Conservation (phyloP, 2,888 invertebrate genomes). For the Pachydiplax longipennis region DNA sequence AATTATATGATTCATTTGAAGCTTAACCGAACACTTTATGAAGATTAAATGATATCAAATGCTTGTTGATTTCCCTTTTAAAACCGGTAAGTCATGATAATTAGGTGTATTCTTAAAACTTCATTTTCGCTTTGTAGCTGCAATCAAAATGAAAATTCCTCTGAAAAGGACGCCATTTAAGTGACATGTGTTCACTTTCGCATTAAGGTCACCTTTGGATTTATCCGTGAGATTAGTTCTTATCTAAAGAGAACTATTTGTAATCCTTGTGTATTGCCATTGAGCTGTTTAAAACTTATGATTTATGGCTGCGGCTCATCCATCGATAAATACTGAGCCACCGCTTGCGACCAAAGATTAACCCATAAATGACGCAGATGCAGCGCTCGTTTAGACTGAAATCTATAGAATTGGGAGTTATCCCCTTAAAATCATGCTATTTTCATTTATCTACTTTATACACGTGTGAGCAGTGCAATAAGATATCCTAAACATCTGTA, state of each 20-base stretch:
- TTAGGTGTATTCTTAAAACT: too few relatives aligned
- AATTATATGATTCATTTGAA: too few relatives aligned
- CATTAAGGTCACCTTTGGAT: background rate
- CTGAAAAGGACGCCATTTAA: too few relatives aligned
- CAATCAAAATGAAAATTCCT: too few relatives aligned
- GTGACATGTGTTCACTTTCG: too few relatives aligned
- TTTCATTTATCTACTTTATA: background rate
- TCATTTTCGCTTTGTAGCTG: too few relatives aligned
- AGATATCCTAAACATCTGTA: background rate
- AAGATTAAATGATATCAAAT: too few relatives aligned
- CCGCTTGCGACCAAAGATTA: background rate
- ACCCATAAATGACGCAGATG: background rate
- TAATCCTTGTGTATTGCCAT: background rate
- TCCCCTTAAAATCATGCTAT: background rate
- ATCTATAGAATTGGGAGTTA: background rate
- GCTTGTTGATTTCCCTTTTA: too few relatives aligned
- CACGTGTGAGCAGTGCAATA: background rate
- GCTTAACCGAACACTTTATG: too few relatives aligned
- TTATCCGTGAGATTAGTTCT: background rate
- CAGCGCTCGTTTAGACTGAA: background rate
- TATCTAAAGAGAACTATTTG: background rate
- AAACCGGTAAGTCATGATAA: too few relatives aligned
- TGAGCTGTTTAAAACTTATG: background rate
- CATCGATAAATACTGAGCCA: background rate
- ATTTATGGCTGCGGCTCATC: background rate